Evolutionary conservation across 2,113 vertebrate species (phyloP).

Genomic region (Grus americana): DNA sequence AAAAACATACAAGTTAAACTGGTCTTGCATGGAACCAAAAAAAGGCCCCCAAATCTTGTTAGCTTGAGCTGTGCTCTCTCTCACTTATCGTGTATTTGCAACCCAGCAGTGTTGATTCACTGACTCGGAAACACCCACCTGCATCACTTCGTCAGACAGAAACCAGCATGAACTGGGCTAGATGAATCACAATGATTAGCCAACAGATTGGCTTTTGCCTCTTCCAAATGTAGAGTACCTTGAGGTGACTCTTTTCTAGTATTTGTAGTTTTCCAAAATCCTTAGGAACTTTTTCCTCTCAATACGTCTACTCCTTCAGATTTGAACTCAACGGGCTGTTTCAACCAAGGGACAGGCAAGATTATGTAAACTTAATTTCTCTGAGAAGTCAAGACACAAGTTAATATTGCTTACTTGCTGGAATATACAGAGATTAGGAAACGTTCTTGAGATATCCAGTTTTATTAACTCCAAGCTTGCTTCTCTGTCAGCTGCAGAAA

Average conservation of each 20-base stretch:
- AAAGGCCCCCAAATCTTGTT: not conserved
- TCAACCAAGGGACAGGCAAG: not conserved
- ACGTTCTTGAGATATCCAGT: constrained; percentile 95
- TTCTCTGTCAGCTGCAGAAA: constrained; percentile 88
- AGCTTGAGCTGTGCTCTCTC: not conserved
- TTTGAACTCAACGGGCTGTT: not conserved
- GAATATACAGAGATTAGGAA: constrained; percentile 95
- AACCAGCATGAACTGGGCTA: not conserved
- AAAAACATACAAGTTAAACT: not conserved
- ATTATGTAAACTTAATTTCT: not conserved
- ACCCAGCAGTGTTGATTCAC: not conserved
- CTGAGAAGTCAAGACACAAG: not conserved
- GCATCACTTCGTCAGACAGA: not conserved
- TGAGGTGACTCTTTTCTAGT: not conserved
- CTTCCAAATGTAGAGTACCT: not conserved
- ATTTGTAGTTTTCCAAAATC: not conserved
- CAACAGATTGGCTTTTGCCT: not conserved
- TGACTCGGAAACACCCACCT: not conserved
- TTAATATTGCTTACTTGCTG: constrained; percentile 83
- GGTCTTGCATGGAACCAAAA: not conserved
- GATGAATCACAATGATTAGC: not conserved
- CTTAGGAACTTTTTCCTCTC: not conserved
- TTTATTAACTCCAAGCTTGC: constrained; percentile 96
- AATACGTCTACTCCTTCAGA: not conserved
- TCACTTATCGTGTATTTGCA: not conserved